Base-by-base conservation (phyloP, 2,113 vertebrate species). In the Stomatorhinus ivindoensis region DNA sequence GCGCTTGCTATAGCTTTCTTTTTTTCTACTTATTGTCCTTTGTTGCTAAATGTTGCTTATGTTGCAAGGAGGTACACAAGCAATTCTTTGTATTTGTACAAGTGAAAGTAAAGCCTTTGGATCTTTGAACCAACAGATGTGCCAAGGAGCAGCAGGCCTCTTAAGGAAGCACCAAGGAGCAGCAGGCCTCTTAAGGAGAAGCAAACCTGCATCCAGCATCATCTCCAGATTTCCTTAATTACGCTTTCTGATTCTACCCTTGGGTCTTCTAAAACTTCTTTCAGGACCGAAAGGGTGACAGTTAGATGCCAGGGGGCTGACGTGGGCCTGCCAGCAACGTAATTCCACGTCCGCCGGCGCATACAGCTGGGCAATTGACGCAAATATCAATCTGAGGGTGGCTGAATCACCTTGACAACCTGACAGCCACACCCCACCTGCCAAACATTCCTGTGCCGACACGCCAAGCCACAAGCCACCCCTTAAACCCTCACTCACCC, bases 401-500 rank as follows among this genome's bases (percentile, higher is more conserved):
- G 61, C n/a, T 69, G 61, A 31, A 69, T 31, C 61, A 69, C 61
- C 61, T 13, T 69, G 61, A 27, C 61, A 13, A 27, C 61, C 61
- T 31, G 61, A 27, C 61, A 4, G n/a, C 61, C 61, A 3, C 27
- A 69, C 61, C 61, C 61, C 1, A 1, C 61, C 1, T 11, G n/a
- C 61, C 61, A 65, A 65, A 0, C 61, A 69, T 31, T n/a, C 27
- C 27, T 11, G 61, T 11, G n/a, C 27, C 3, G 10, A 69, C 4
- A 69, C 31, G n/a, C 61, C 61, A 4, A 27, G 9, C 27, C 9
- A 27, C 24, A 69, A 31, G 27, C 10, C 10, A 10, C 9, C n/a
- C 58, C 27, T 69, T 31, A 10, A 47, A 84, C 39, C 31, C 15
- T 7, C 13, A 82, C 93, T 92, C 92, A 99, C 98, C 98, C 98